Evolutionary conservation across 2,113 vertebrate genomes (phyloP).

Genomic region (Merops nubicus): DNA sequence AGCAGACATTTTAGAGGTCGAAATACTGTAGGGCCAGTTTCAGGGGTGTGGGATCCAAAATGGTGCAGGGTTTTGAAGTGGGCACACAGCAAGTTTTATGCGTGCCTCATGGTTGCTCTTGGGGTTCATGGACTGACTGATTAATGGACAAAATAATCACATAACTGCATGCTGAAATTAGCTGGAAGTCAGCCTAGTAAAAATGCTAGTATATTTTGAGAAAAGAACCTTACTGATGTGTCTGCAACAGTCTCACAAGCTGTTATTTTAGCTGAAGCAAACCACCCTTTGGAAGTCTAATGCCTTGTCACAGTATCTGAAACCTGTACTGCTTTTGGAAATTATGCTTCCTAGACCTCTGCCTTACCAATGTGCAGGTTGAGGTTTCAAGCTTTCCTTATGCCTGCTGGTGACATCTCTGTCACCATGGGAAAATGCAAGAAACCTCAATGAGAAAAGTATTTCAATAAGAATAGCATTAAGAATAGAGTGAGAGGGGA

Average conservation of each 20-base stretch:
- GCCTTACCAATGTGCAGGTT: not conserved
- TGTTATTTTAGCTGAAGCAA: not conserved
- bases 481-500: not conserved
- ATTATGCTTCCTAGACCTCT: not conserved
- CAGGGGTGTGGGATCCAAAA: not conserved
- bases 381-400: not conserved
- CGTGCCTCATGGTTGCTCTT: not conserved
- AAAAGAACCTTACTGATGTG: not conserved
- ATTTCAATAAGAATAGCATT: not conserved
- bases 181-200: not conserved
- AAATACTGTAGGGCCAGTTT: not conserved
- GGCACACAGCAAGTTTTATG: fast-evolving
- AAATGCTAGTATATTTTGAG: not conserved
- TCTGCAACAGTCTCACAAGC: not conserved
- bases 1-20: not conserved
- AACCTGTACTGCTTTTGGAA: not conserved
- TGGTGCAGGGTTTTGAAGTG: not conserved
- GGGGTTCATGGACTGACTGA: not conserved
- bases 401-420: not conserved
- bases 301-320: not conserved
- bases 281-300: not conserved
- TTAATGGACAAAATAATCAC: not conserved
- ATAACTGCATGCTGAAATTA: not conserved
- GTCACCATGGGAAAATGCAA: not conserved
- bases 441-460: not conserved